Conservation (phyloP, 92 coral and sea anemone genomes). For the Muricea muricata region DNA sequence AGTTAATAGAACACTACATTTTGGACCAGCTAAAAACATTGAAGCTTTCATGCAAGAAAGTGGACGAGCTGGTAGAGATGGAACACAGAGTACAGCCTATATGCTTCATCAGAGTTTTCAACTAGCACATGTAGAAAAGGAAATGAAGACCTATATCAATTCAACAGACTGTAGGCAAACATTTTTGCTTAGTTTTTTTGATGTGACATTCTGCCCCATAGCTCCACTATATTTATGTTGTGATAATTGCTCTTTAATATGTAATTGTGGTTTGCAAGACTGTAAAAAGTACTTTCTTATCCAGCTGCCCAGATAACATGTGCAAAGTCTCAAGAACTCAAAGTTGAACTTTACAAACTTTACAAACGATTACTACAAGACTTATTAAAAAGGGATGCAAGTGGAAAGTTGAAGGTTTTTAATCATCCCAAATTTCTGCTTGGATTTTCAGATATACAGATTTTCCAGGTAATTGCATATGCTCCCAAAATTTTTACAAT, state of each 20-base stretch:
- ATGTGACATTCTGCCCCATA: background rate
- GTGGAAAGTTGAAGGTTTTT: background rate
- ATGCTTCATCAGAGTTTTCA: slow-evolving; percentile 51
- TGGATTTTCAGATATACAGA: slow-evolving; percentile 45
- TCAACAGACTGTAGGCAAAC: slow-evolving; percentile 50
- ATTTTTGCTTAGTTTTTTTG: slow-evolving; percentile 49
- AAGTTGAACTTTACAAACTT: background rate
- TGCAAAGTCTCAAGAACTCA: slow-evolving; percentile 2
- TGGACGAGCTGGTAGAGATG: slow-evolving; percentile 74
- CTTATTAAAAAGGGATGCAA: slow-evolving; percentile 32
- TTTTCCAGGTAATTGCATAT: slow-evolving; percentile 27
- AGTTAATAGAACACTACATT: slow-evolving; percentile 59
- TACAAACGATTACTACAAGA: slow-evolving; percentile 29
- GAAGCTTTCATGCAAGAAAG: slow-evolving; percentile 69
- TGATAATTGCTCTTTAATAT: slow-evolving; percentile 29
- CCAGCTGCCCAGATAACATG: background rate
- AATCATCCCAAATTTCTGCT: background rate
- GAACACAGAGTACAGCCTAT: slow-evolving; percentile 55
- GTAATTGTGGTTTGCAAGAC: background rate
- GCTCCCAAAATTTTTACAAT: slow-evolving; percentile 11
- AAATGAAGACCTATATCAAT: slow-evolving; percentile 59
- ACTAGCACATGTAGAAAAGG: slow-evolving; percentile 48
- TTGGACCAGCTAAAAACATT: slow-evolving; percentile 71
- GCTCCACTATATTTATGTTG: slow-evolving; percentile 30
- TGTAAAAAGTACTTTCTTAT: background rate